Percentiles rank a stretch among this genome's conserved stretches.
These are phyloP conservation scores for Lasioglossum oenotherae DNA, from an alignment of 2,888 invertebrate species.

Conservation along the genomic window DNA sequence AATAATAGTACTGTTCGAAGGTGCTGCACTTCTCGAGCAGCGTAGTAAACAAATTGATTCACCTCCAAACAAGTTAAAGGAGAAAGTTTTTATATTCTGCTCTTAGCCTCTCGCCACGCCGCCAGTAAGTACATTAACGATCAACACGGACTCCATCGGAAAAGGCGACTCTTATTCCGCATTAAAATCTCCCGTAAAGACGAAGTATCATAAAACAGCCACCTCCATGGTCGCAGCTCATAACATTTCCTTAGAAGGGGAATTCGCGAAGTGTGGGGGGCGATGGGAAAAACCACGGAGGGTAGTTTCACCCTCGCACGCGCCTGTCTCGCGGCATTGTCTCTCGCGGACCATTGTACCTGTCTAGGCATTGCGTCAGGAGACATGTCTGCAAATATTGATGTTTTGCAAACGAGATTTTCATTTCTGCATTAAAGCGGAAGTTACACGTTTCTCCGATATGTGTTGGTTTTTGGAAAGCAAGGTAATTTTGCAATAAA, in stretches of 20 bases:
- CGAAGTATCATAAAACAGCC: not conserved
- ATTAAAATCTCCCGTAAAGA: not conserved
- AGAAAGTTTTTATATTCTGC: not conserved
- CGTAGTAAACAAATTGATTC: not conserved
- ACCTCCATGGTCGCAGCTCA: not conserved
- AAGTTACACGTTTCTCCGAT: not conserved
- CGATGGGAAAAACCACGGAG: conserved; percentile 5
- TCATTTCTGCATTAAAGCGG: not conserved
- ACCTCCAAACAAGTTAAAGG: not conserved
- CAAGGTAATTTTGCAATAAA: too few species aligned
- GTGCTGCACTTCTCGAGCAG: not conserved
- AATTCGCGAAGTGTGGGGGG: not conserved
- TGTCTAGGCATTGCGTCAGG: not conserved
- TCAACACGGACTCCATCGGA: not conserved
- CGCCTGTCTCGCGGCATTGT: conserved; percentile 5
- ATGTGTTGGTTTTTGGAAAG: too few species aligned
- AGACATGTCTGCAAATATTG: not conserved
- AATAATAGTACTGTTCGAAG: not conserved
- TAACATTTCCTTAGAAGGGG: conserved; percentile 5
- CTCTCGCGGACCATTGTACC: not conserved
- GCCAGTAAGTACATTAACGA: not conserved
- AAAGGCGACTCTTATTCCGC: not conserved
- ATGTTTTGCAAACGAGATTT: not conserved
- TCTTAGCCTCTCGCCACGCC: not conserved
- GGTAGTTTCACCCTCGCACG: conserved; percentile 18